Conservation (phyloP, 2,797 vertebrate genomes). For the Sorex maritimensis region DNA sequence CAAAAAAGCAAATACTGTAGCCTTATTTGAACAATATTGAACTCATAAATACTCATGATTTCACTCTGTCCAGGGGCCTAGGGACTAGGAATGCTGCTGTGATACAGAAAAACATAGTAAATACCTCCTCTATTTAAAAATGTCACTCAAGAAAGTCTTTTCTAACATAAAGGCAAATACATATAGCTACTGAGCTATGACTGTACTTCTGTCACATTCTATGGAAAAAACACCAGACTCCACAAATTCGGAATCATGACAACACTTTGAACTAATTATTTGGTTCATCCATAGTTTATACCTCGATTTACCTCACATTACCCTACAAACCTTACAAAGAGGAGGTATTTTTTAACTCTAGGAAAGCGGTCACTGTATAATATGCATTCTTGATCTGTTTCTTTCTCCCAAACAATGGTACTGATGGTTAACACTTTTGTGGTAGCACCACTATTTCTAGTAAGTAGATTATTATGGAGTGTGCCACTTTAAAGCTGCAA, state of each 20-base stretch:
- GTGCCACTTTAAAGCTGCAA: conserved; percentile 92
- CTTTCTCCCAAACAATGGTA: conserved; percentile 72
- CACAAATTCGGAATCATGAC: conserved; percentile 83
- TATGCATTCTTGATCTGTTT: conserved; percentile 79
- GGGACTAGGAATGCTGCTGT: conserved; percentile 77
- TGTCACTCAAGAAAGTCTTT: conserved; percentile 78
- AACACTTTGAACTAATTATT: conserved; percentile 84
- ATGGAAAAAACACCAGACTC: conserved; percentile 86
- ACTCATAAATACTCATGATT: conserved; percentile 86
- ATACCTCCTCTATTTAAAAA: conserved; percentile 85
- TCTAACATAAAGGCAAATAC: conserved; percentile 87
- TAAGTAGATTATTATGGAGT: conserved; percentile 85
- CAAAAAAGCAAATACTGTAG: conserved; percentile 85
- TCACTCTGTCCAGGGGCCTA: conserved; percentile 80
- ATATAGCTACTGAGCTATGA: conserved; percentile 86
- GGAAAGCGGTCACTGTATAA: conserved; percentile 81
- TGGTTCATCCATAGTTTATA: conserved; percentile 88
- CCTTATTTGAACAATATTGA: conserved; percentile 85
- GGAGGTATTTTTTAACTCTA: conserved; percentile 78
- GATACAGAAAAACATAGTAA: conserved; percentile 85
- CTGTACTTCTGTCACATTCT: conserved; percentile 86
- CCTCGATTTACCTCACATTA: conserved; percentile 85
- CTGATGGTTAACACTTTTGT: conserved; percentile 82
- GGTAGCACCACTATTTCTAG: conserved; percentile 89
- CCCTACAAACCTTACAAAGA: conserved; percentile 84